Percentiles rank a stretch among this genome's conserved stretches.
These are phyloP conservation scores for Beroe forskalii DNA, from an alignment of 37 sponge, comb jelly and placozoan species.

Conservation along the genomic window DNA sequence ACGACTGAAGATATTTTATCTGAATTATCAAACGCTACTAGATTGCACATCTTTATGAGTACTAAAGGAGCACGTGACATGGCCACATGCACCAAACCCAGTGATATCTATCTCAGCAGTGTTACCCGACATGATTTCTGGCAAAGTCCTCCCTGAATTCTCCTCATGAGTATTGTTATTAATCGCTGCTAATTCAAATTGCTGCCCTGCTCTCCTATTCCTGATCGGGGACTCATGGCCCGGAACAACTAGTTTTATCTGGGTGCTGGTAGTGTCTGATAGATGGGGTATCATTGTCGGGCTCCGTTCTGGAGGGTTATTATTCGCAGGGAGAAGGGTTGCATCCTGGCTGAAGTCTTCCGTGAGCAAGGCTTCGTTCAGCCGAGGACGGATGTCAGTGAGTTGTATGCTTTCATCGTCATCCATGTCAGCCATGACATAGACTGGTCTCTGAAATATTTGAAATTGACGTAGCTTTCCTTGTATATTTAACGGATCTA, in stretches of 20 bases:
- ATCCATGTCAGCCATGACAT: conserved; percentile 4
- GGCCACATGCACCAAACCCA: background rate
- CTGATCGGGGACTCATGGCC: background rate
- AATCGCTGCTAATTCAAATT: background rate
- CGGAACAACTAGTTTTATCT: background rate
- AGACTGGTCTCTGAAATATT: conserved; percentile 8
- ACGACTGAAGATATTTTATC: no score
- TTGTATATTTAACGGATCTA: no score
- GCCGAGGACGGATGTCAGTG: background rate
- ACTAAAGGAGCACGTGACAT: background rate
- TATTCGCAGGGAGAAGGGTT: background rate
- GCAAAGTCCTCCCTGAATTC: no score
- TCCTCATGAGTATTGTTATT: no score
- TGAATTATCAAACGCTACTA: no score
- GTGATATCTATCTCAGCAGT: background rate
- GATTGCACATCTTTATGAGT: background rate
- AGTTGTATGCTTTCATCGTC: background rate
- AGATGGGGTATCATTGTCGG: background rate
- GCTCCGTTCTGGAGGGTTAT: no score
- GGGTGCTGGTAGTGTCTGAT: background rate
- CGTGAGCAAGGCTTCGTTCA: background rate
- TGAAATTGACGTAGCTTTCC: no score
- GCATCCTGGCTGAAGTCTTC: background rate
- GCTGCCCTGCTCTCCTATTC: background rate
- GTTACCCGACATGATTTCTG: background rate